Evolutionary conservation across 2,113 vertebrate species (phyloP).

Genomic region (Amphiprion percula): DNA sequence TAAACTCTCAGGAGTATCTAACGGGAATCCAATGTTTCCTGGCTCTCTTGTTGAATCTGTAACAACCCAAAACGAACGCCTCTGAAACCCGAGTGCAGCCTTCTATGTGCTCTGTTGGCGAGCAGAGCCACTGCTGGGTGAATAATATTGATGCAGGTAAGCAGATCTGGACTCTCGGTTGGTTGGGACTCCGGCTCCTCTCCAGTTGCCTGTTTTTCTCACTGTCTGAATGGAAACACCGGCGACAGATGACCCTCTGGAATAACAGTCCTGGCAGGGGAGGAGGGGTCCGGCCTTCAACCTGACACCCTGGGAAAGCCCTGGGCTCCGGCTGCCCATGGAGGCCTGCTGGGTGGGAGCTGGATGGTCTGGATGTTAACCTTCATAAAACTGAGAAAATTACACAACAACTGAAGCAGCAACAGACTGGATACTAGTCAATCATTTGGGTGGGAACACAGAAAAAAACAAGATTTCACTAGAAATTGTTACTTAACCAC

Average conservation of each 20-base stretch:
- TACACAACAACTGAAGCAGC: not conserved
- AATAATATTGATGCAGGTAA: constrained; percentile 81
- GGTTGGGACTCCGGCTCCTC: constrained; percentile 48
- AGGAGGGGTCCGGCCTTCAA: constrained; percentile 65
- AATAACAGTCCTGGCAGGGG: constrained; percentile 75
- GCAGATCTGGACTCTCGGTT: constrained; percentile 49
- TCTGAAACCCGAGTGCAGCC: constrained; percentile 41
- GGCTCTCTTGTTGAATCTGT: constrained; percentile 29
- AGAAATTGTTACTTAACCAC: constrained; percentile 7
- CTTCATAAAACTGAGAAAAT: not conserved
- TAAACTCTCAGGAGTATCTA: constrained; percentile 18
- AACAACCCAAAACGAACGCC: constrained; percentile 30
- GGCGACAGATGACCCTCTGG: constrained; percentile 79
- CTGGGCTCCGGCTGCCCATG: constrained; percentile 53
- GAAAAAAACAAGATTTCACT: not conserved
- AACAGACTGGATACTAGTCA: constrained; percentile 1
- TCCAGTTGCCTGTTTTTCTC: constrained; percentile 67
- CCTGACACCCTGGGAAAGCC: constrained; percentile 85
- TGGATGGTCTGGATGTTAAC: constrained; percentile 8
- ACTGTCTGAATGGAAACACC: constrained; percentile 64
- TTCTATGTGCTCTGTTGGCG: constrained; percentile 36
- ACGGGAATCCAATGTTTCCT: constrained; percentile 17
- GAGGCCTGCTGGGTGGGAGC: constrained; percentile 68
- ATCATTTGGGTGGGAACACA: not conserved
- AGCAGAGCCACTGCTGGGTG: constrained; percentile 41